Base-by-base conservation (phyloP, 2,888 invertebrate species). In the Hyposoter dolosus region DNA sequence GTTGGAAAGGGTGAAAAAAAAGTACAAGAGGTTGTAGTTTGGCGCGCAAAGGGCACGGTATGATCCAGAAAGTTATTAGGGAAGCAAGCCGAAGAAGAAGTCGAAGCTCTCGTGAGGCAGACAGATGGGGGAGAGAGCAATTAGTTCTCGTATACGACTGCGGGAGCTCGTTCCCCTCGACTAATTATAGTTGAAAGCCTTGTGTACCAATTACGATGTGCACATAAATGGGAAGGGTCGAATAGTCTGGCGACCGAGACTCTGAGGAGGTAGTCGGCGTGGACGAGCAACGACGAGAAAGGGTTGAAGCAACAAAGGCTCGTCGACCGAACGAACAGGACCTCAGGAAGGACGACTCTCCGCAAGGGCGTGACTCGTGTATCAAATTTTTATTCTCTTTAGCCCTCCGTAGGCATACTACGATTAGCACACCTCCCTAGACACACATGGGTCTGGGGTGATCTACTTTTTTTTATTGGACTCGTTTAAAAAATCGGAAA, bases 281-380 rank as follows among this genome's bases (percentile, higher is more conserved):
- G 69, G 77, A 72, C 43, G 78, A 19, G 56, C 3, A 9, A n/a
- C 78, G 56, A 72, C 71, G 69, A 85, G 83, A 88, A 90, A 90
- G 91, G 90, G 90, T 90, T 91, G 89, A 91, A 85, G 84, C 83
- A 83, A 90, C 90, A 90, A 90, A 90, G 89, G 84, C 32, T 87
- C 74, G 86, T 86, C 87, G 87, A 85, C 84, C 83, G 76, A 45
- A 43, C 15, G 77, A 86, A 69, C 83, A 89, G 88, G 88, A 47
- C 15, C 28, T 23, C 85, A 88, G 85, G 69, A 76, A 83, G 66
- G 65, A 72, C 60, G 40, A 4, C 6, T 43, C 17, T 28, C 35
- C 63, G 35, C 56, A 40, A 35, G 43, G 43, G 56, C 28, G 15
- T 0, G 35, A 10, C 15, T 15, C 28, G 60, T 15, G 4, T 15